These are phyloP conservation scores for Stratiomys singularior DNA, from an alignment of 2,888 invertebrate species.

Conservation along the genomic window DNA sequence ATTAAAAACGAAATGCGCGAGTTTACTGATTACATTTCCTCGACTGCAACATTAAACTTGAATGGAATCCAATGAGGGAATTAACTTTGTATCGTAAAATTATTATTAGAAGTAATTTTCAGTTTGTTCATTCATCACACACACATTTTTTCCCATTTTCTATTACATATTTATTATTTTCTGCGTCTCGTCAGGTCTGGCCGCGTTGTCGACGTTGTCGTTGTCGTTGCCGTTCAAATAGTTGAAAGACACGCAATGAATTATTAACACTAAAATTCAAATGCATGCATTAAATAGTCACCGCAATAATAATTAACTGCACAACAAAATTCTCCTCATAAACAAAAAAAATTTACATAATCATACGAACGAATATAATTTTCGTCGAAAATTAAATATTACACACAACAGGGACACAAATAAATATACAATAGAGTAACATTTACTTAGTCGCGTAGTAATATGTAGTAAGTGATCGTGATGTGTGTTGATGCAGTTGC, in stretches of 20 bases:
- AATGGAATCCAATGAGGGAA: not conserved
- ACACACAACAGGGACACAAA: conserved; percentile 2
- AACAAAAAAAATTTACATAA: conserved; percentile 43
- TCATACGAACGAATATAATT: conserved; percentile 37
- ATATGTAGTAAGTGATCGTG: too few species aligned
- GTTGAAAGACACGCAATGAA: conserved; percentile 39
- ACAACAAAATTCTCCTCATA: conserved; percentile 42
- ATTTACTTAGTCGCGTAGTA: not conserved
- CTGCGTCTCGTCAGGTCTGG: not conserved
- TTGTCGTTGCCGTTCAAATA: conserved; percentile 23
- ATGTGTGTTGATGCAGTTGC: not conserved
- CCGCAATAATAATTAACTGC: conserved; percentile 44
- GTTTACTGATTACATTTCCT: too few species aligned
- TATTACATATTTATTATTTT: conserved; percentile 6
- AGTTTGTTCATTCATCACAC: conserved; percentile 2
- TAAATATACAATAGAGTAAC: not conserved
- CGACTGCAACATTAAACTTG: too few species aligned
- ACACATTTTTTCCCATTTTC: not conserved
- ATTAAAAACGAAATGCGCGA: too few species aligned
- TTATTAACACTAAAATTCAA: conserved; percentile 43
- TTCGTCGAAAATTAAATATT: conserved; percentile 36
- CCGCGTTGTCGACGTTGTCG: not conserved
- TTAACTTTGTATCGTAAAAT: conserved; percentile 14
- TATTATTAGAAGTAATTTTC: conserved; percentile 27
- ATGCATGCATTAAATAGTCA: conserved; percentile 43